Conservation (phyloP, 2,888 invertebrate genomes). For the Caenorhabditis panamensis region DNA sequence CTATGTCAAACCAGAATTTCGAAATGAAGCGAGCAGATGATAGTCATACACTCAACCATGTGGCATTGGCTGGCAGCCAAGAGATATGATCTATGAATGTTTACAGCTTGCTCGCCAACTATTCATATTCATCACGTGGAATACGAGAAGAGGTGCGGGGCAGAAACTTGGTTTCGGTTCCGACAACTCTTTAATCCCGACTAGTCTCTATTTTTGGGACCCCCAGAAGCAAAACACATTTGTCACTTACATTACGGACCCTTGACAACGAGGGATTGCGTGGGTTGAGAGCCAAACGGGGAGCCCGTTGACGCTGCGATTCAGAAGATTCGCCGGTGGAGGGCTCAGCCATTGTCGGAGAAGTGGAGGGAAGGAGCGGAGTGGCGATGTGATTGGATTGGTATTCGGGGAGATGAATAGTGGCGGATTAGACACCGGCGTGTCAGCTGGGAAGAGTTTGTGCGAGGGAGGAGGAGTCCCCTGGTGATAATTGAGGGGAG, state of each 20-base stretch:
- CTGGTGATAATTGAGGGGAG: constrained; percentile 37
- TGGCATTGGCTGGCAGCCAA: background rate
- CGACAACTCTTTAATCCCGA: constrained; percentile 3
- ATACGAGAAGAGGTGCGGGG: constrained; percentile 2
- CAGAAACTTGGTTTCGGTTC: too few relatives aligned
- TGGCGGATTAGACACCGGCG: constrained; percentile 8
- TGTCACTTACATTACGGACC: constrained; percentile 24
- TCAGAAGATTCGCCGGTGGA: background rate
- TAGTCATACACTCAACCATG: too few relatives aligned
- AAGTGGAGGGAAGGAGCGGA: background rate
- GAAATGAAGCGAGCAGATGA: too few relatives aligned
- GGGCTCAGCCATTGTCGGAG: background rate
- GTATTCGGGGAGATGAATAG: constrained; percentile 22
- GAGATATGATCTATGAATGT: constrained; percentile 35
- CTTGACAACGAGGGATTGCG: constrained; percentile 18
- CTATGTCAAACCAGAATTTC: too few relatives aligned
- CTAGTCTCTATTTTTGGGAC: background rate
- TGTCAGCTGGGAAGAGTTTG: background rate
- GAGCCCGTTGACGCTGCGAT: constrained; percentile 11
- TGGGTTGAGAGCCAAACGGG: constrained; percentile 28
- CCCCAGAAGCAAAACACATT: background rate
- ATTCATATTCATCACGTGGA: constrained; percentile 39
- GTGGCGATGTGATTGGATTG: constrained; percentile 19
- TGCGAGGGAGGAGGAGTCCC: constrained; percentile 34
- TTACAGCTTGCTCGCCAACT: background rate